Base-by-base conservation (phyloP, 92 coral and sea anemone genomes). In the Porites lobata region DNA sequence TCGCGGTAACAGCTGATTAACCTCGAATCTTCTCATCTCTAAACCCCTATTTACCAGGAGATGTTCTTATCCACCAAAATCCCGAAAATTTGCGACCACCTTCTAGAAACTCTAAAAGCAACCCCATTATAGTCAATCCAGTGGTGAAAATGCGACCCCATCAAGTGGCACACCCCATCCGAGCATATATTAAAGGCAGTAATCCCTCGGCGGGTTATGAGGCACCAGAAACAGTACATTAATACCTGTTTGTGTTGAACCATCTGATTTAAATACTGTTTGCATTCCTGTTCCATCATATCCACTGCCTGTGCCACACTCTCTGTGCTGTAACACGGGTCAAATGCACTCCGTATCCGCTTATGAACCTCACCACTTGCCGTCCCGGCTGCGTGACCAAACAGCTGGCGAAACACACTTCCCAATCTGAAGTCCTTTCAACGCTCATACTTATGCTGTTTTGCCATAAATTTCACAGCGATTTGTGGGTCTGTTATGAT, bases 401-500 rank as follows among this genome's bases (percentile, higher is more conserved):
- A 88, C 57, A 93, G 95, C 65, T 78, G 87, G 43, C 73, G 65
- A 57, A 93, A 93, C 54, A 90, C 82, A 63, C 87, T 75, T 0
- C 95, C 95, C 21, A 93, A 79, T 43, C 95, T 84, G 65, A 93
- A 93, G 86, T 93, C 95, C 53, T 86, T 86, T 63, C 85, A 62
- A 17, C 95, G 87, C 64, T 70, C 72, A 80, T 90, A 90, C 73
- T 82, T 90, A 79, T 86, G 91, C 69, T 93, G 95, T 59, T 93
- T 93, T 61, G 95, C 83, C 95, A 93, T 93, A 50, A 93, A 93
- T 69, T 83, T 90, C 38, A 90, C 89, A 12, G 95, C 95, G 56
- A 78, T 72, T 73, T 87, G 88, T 14, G 95, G 86, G 78, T 93
- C 95, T 0, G 93, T 82, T 13, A 93, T 87, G 4, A 93, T 90